Evolutionary conservation across 2,797 vertebrate genomes (phyloP).

Genomic region (Enoplosus armatus): DNA sequence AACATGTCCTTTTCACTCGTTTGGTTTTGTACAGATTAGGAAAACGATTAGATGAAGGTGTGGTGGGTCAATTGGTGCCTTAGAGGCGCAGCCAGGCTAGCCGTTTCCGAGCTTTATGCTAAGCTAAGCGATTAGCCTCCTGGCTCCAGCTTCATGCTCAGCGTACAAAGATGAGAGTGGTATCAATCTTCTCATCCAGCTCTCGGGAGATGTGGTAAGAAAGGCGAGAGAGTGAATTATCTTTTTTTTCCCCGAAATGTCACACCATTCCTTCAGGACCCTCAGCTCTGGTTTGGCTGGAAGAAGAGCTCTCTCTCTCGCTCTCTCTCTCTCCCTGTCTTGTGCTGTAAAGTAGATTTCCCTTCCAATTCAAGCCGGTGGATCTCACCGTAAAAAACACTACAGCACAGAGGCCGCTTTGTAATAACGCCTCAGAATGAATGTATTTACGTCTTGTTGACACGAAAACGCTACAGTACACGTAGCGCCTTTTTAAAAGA

Average conservation of each 20-base stretch:
- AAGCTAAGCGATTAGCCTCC: not conserved
- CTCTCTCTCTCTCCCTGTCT: no score
- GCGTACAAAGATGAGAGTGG: not conserved
- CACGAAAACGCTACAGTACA: slow-evolving; percentile 1
- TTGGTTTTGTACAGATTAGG: no score
- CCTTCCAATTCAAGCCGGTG: not conserved
- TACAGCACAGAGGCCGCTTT: not conserved
- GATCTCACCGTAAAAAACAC: not conserved
- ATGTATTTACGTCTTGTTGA: slow-evolving; percentile 19
- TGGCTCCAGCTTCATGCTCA: no score
- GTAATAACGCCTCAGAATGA: slow-evolving; percentile 26
- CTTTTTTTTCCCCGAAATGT: not conserved
- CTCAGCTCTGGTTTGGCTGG: not conserved
- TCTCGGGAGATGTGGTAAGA: no score
- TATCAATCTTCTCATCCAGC: not conserved
- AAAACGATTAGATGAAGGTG: no score
- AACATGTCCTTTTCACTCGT: no score
- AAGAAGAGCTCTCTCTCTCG: not conserved
- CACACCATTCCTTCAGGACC: no score
- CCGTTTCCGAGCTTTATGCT: not conserved
- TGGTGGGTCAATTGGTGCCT: no score
- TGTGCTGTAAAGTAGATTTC: not conserved
- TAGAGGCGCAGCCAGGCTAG: no score
- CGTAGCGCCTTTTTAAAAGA: slow-evolving; percentile 18
- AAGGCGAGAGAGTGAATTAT: not conserved